Evolutionary conservation across 2,888 invertebrate species (phyloP), one percentile per base, ranked within the genome.

Genomic region (Anaspis maculata): DNA sequence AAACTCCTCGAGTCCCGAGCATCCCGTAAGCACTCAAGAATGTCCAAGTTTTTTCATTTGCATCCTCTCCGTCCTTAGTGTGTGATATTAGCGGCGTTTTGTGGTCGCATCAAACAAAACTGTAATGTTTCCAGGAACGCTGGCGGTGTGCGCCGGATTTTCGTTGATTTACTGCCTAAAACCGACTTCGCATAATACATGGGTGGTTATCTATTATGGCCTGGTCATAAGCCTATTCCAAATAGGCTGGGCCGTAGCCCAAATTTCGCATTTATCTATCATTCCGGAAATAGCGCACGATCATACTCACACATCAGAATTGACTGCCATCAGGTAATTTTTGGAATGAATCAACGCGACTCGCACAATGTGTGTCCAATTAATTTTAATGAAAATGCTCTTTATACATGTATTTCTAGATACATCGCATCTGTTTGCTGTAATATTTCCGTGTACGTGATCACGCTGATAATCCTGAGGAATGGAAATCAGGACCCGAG

Each of bases 211-310:
- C 2, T 75, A 75, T 59, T 76, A 76, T 48, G 67, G 70, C 1
- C 50, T 67, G 16, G 68, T 74, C 36, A 83, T 88, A 44, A 63
- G 74, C 6, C 67, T 90, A 46, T 90, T 91, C 65, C 94, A 95
- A 69, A 82, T 87, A 46, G 94, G 94, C 7, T 95, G 94, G 94
- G 92, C 95, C 1, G 72, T 86, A 4, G 87, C 87, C 2, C 94
- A 95, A 70, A 91, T 95, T 51, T 85, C 91, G 1, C 95, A 95
- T 66, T 72, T 95, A 33, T 81, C 94, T 1, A 79, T 95, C 63
- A 91, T 94, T 51, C 90, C 94, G 1, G 77, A 79, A 30, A 72
- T 90, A 34, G 77, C 87, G 0, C 75, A 76, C 26, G 74, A 76
- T 44, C 70, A 80, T 27, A 69, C 76, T 45, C 75, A 81, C 41